These are phyloP conservation scores for Salticus scenicus DNA, from an alignment of 2,888 invertebrate species.

Conservation along the genomic window DNA sequence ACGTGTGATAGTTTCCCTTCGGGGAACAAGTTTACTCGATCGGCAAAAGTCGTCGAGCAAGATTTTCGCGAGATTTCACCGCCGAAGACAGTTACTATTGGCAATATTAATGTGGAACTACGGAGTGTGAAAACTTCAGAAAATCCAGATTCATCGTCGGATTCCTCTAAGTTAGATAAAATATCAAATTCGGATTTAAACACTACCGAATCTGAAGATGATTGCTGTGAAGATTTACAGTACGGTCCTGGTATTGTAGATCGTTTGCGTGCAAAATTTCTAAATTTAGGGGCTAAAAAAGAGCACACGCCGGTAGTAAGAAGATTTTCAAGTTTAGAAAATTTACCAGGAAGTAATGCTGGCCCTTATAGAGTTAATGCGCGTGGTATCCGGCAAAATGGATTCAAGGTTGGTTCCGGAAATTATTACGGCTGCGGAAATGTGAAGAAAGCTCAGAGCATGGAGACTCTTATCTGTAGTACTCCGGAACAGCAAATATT, in stretches of 20 bases:
- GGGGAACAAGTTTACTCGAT: slow-evolving; percentile 45
- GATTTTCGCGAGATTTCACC: slow-evolving; percentile 41
- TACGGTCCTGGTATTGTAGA: slow-evolving; percentile 72
- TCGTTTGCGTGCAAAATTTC: slow-evolving; percentile 67
- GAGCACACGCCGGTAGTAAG: slow-evolving; percentile 42
- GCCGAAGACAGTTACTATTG: slow-evolving; percentile 49
- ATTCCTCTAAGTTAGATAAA: slow-evolving; percentile 17
- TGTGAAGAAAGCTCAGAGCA: slow-evolving; percentile 65
- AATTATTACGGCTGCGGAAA: slow-evolving; percentile 24
- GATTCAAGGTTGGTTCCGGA: slow-evolving; percentile 39
- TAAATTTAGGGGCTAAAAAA: slow-evolving; percentile 64
- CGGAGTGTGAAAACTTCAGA: slow-evolving; percentile 45
- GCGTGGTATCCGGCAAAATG: slow-evolving; percentile 34
- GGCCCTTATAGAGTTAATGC: slow-evolving; percentile 49
- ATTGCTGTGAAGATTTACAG: slow-evolving; percentile 57
- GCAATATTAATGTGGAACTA: slow-evolving; percentile 52
- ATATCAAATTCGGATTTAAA: slow-evolving; percentile 5
- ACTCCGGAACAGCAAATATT: slow-evolving; percentile 49
- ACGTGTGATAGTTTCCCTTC: slow-evolving; percentile 30
- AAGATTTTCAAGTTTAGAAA: slow-evolving; percentile 70
- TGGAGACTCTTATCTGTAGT: slow-evolving; percentile 58
- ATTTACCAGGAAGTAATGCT: slow-evolving; percentile 45
- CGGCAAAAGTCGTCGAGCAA: slow-evolving; percentile 48
- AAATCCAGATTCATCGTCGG: slow-evolving; percentile 3
- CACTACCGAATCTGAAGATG: slow-evolving; percentile 42